Conservation (phyloP, 2,888 invertebrate species). For the Thysanoteuthis rhombus region DNA sequence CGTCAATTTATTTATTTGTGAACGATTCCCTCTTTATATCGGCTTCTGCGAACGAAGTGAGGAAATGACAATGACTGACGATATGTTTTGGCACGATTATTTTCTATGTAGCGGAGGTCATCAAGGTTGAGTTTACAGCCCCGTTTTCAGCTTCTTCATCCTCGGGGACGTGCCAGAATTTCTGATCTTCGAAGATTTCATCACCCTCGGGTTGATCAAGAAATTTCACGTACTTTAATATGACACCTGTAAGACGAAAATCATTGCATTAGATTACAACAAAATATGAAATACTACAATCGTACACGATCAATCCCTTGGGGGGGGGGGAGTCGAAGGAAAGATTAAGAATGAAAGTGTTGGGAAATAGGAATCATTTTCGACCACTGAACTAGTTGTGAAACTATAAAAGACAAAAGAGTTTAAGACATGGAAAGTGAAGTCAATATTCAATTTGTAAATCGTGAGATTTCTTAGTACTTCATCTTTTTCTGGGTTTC, state of each 20-base stretch:
- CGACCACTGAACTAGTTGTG: no score
- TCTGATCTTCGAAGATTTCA: constrained; percentile 40
- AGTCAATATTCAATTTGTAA: no score
- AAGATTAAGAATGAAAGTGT: no score
- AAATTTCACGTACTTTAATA: constrained; percentile 35
- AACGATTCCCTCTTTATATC: background rate
- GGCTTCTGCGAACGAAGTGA: background rate
- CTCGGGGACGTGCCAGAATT: constrained; percentile 38
- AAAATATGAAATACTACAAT: background rate
- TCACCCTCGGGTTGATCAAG: constrained; percentile 36
- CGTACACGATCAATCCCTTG: no score
- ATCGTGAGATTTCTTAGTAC: no score
- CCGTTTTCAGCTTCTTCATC: constrained; percentile 31
- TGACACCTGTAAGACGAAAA: constrained; percentile 35
- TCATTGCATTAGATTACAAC: background rate
- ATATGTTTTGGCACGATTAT: background rate
- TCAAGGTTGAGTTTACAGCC: background rate
- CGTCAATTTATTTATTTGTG: background rate
- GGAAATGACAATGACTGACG: background rate
- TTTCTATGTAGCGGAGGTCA: background rate
- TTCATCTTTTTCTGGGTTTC: no score
- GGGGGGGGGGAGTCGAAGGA: no score
- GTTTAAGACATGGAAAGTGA: no score
- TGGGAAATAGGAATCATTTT: no score
- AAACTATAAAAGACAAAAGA: no score